phyloP scores from a whole-genome alignment of 2,113 vertebrate species.

The Abramis brama region DNA sequence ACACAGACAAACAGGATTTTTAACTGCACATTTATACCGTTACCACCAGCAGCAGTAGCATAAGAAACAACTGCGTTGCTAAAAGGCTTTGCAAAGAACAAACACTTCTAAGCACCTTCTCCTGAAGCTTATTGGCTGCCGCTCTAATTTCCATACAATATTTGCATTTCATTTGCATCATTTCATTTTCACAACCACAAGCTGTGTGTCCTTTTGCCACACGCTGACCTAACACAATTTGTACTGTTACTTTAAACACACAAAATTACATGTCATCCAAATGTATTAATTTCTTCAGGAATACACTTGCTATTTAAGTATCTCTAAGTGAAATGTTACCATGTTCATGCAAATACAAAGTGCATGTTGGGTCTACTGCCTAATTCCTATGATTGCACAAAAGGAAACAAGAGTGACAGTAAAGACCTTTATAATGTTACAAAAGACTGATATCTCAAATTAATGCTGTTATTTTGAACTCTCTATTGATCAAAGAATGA shows the following conservation, averaged over 20 bases:
- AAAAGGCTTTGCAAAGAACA: background rate
- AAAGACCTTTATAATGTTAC: background rate
- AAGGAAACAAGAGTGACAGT: background rate
- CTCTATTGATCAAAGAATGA: too few species aligned
- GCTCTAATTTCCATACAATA: background rate
- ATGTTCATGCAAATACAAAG: conserved; percentile 17
- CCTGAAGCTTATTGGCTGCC: background rate
- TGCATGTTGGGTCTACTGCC: conserved; percentile 3
- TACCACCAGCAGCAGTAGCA: background rate
- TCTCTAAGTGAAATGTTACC: conserved; percentile 10
- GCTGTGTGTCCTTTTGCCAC: background rate
- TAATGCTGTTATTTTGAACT: too few species aligned
- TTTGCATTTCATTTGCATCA: conserved; percentile 8
- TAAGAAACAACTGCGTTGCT: background rate
- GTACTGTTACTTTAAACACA: background rate
- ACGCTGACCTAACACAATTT: background rate
- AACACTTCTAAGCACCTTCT: background rate
- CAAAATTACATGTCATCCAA: background rate
- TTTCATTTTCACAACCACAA: background rate
- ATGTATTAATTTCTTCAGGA: background rate
- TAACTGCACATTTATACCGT: background rate
- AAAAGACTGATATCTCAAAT: background rate
- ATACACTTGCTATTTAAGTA: background rate
- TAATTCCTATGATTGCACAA: conserved; percentile 13
- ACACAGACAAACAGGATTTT: background rate